Base-by-base conservation (phyloP, 2,113 vertebrate genomes). In the Alaudala cheleensis region DNA sequence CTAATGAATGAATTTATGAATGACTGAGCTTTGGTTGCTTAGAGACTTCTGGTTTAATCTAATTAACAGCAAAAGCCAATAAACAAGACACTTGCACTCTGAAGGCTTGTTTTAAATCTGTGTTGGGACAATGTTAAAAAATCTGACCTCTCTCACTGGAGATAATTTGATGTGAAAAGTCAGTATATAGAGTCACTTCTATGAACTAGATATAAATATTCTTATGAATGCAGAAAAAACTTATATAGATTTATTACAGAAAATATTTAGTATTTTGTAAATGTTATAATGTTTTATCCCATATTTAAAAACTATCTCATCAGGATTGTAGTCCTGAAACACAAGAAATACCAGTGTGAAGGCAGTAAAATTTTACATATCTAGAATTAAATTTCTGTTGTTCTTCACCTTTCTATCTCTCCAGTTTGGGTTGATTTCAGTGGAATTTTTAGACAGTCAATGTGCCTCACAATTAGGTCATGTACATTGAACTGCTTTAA, bases 1-100 rank as follows among this genome's bases (percentile, higher is more conserved):
- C n/a, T 96, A 93, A 95, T 76, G 76, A 97, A 92, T 92, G 87
- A 92, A 92, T 66, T 70, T 92, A 92, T 87, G 82, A 91, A 40
- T 78, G 86, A 83, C 60, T 12, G 13, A 85, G 31, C 26, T 91
- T 85, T 72, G 8, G 39, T 67, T 91, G 67, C 83, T 94, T 81
- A 56, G 85, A 96, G 91, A 96, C 44, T 95, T 94, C 50, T 83
- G 31, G 37, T 96, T 96, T 97, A 57, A 90, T 25, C 79, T 92
- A 83, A 89, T 95, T 97, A 97, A 93, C 39, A 83, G 81, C 82
- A 86, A 34, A 93, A 85, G 61, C 42, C 85, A 86, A 85, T 79
- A 95, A 95, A 91, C 62, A 86, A 93, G 45, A 66, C 37, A 50
- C 13, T 85, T 85, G 6, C 61, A 69, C 29, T 84, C 25, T 70